Conservation (phyloP, 2,888 invertebrate genomes). For the Eurytoma adleriae region DNA sequence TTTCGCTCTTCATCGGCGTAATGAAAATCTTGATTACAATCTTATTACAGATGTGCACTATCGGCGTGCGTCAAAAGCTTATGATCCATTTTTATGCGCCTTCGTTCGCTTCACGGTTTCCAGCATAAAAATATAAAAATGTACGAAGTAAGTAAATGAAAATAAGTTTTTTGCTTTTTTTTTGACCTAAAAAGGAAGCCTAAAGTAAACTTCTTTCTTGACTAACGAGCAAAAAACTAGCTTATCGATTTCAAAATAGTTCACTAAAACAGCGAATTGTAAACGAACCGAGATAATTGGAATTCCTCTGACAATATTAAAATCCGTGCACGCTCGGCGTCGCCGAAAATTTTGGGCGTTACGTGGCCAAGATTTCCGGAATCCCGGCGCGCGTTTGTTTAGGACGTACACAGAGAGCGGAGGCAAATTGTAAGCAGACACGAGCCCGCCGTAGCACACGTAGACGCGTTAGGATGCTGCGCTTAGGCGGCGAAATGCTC, state of each 20-base stretch:
- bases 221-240: too few species aligned
- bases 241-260: not conserved
- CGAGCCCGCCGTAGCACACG: not conserved
- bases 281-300: not conserved
- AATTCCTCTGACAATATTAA: not conserved
- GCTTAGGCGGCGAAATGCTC: conserved; percentile 52
- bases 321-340: conserved; percentile 2
- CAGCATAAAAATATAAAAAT: too few species aligned
- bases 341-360: conserved; percentile 21
- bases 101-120: too few species aligned
- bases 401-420: conserved; percentile 29
- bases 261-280: not conserved
- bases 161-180: too few species aligned
- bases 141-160: too few species aligned
- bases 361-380: conserved; percentile 31
- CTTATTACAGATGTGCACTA: too few species aligned
- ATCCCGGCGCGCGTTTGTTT: conserved; percentile 43
- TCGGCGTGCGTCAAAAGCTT: too few species aligned
- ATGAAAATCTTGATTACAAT: conserved; percentile 1
- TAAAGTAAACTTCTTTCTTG: too few species aligned
- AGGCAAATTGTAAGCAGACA: conserved; percentile 26
- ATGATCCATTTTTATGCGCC: too few species aligned
- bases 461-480: not conserved
- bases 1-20: not conserved
- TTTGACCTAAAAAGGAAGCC: too few species aligned